Percentiles rank a stretch among this genome's conserved stretches.
These are phyloP conservation scores for Lepeophtheirus nordmannii DNA, from an alignment of 2,888 invertebrate species.

Conservation along the genomic window DNA sequence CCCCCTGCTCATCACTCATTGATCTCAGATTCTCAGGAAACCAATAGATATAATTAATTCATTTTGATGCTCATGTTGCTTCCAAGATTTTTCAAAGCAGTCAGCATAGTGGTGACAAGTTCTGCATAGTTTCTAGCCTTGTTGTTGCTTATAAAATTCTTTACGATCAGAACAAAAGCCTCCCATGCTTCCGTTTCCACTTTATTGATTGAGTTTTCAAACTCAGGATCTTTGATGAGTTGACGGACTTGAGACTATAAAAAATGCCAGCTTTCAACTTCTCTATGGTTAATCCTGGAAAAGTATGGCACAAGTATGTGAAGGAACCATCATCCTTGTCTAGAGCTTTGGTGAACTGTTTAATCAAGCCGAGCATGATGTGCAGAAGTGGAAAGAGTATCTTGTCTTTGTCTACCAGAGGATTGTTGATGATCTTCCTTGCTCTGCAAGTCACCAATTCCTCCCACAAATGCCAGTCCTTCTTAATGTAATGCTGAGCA, in stretches of 20 bases:
- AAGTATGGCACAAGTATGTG: conserved; percentile 25
- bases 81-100: not conserved
- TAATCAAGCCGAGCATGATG: conserved; percentile 23
- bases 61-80: not conserved
- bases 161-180: not conserved
- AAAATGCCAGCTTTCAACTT: conserved; percentile 26
- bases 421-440: no score
- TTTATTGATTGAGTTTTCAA: conserved; percentile 25
- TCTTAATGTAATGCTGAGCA: no score
- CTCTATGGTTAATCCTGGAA: conserved; percentile 24
- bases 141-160: not conserved
- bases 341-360: no score
- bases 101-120: not conserved
- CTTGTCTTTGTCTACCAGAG: no score
- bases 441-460: no score
- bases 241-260: conserved; percentile 27
- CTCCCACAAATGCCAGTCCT: no score
- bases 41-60: not conserved
- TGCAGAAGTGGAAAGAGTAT: conserved; percentile 23
- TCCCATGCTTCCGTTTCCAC: not conserved
- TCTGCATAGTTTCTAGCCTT: not conserved
- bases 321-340: conserved; percentile 26
- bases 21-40: not conserved
- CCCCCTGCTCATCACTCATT: not conserved
- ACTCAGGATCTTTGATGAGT: conserved; percentile 22